Evolutionary conservation across 2,888 invertebrate species (phyloP), one percentile per base, ranked within the genome.

Genomic region (Creontiades dilutus): DNA sequence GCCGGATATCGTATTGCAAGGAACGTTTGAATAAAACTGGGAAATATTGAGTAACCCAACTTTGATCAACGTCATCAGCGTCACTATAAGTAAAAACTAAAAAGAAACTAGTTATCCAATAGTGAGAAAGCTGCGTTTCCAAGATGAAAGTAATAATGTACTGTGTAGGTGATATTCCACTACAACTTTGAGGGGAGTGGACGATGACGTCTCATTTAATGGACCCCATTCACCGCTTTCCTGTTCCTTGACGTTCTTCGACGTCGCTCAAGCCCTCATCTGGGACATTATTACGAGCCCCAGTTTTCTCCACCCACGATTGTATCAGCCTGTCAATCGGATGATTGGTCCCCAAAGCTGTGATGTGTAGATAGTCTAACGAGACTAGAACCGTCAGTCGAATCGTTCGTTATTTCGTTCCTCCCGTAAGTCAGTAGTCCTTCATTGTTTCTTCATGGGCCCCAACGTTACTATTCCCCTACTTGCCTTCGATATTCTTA

Each of bases 291-390:
- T 78, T 47, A 46, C n/a, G 19, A 78, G 46, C 16, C 7, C 37
- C 46, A 16, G 76, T 46, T 78, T n/a, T 46, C 47, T 78, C n/a
- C 16, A 46, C 16, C 78, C 76, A 14, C 76, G 68, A 27, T 46
- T 46, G 9, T 46, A 78, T 78, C 78, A 37, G 78, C 46, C 16
- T 78, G 78, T 78, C 78, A 46, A 78, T 78, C 78, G 5, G 37
- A 78, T 47, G 78, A 78, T 78, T 78, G 78, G 78, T 78, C 46
- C 78, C 78, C 46, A 19, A 57, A 85, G 85, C 85, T 61, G 28
- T 28, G 85, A 85, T 85, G 85, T 23, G 85, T 85, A 61, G 85
- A 57, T 55, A 61, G 85, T 55, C 61, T 85, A 85, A 85, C 85
- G 85, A 85, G 27, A 13, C 85, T 52, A 37, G 52, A n/a, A n/a